Evolutionary conservation across 2,797 vertebrate species (phyloP), one percentile per base, ranked within the genome.

Genomic region (Sphenopsis melanotis): DNA sequence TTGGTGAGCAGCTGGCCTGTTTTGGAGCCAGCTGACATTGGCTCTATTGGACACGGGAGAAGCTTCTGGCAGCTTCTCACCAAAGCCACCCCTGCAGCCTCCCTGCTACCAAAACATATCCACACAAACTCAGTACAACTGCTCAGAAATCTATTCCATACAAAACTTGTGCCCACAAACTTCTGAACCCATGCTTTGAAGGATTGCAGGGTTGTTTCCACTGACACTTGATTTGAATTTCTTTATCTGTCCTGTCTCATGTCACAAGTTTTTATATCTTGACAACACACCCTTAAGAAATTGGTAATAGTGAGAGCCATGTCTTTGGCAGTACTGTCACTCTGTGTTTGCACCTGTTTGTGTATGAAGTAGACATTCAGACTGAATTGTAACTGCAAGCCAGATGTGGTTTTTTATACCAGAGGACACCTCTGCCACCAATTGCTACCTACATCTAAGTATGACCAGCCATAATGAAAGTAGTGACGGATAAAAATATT

Each of bases 401-500:
- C 55, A 60, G 1, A 1, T 1, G 11, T 61, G 21, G 4, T 23
- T 87, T 65, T 19, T 37, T 60, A 32, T 8, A 84, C 20, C 46
- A 61, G 32, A 42, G 53, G 32, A 29, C 26, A 71, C 11, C 66
- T 47, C 39, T 74, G 64, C 36, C 72, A 87, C 14, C 72, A 50
- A 8, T 9, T 72, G 27, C 15, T 64, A 59, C 24, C 46, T 17
- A 34, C 3, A 44, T 21, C 63, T 60, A 34, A 7, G 7, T 22
- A 20, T 5, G 6, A 60, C 19, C 47, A 10, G 4, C 23, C 26
- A 7, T 27, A 76, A 86, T 9, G 76, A 27, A 76, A 83, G 37
- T 0, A 3, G 15, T 0, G 0, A 83, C 2, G 70, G 16, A 66
- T 12, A 66, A 53, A 87, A 87, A 50, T 19, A 83, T 11, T 37